Evolutionary conservation across 2,113 vertebrate species (phyloP).

Genomic region (Microcebus ravelobensis): DNA sequence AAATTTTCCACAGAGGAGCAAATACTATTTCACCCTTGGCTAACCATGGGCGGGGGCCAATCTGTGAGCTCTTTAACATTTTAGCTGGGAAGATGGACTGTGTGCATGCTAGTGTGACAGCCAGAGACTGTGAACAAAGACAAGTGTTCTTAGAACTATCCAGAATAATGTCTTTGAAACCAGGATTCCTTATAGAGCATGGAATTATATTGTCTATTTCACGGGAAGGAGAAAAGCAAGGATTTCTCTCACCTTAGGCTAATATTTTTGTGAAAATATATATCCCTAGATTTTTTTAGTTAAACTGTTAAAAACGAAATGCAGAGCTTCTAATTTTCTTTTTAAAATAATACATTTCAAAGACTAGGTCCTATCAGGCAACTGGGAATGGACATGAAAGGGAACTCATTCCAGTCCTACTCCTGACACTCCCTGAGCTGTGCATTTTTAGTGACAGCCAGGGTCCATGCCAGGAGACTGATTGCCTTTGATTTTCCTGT

Average conservation of each 20-base stretch:
- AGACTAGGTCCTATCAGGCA: not conserved
- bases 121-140: not conserved
- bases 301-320: not conserved
- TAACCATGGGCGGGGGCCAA: slow-evolving; percentile 23
- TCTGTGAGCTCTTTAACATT: slow-evolving; percentile 45
- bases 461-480: not conserved
- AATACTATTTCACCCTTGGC: slow-evolving; percentile 65
- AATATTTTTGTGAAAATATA: not conserved
- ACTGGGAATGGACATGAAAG: not conserved
- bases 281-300: not conserved
- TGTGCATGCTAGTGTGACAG: not conserved
- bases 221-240: not conserved
- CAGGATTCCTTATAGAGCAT: not conserved
- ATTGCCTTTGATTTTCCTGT: not conserved
- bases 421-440: not conserved
- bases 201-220: not conserved
- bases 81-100: not conserved
- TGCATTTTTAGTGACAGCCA: not conserved
- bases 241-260: not conserved
- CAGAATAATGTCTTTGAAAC: not conserved
- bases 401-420: not conserved
- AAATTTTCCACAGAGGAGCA: slow-evolving; percentile 54
- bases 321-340: not conserved
- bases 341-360: not conserved
- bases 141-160: not conserved